Conservation (phyloP, 2,113 vertebrate species). For the Nipponia nippon region DNA sequence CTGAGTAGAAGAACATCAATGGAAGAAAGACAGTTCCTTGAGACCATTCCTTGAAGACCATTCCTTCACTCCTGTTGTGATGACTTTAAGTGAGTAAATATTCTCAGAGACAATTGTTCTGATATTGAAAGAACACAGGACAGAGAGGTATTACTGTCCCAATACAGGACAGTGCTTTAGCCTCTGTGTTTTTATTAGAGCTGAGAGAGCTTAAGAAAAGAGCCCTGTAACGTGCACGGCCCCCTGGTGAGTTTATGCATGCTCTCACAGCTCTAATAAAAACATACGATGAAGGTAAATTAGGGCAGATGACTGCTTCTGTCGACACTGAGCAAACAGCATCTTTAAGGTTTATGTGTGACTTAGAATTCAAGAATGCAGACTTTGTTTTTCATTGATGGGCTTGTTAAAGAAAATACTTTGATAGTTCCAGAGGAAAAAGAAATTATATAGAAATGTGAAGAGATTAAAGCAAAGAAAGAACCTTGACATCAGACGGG, state of each 20-base stretch:
- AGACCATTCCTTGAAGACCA: not conserved
- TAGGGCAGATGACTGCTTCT: conserved; percentile 60
- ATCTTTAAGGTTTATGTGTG: conserved; percentile 53
- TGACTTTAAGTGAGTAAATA: not conserved
- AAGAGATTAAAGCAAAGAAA: conserved; percentile 59
- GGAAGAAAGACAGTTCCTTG: not conserved
- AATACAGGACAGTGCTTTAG: not conserved
- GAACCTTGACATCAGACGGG: conserved; percentile 45
- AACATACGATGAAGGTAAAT: conserved; percentile 69
- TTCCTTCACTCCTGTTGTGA: not conserved
- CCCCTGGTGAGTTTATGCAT: conserved; percentile 54
- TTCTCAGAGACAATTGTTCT: not conserved
- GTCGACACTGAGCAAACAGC: conserved; percentile 59
- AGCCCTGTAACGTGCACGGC: conserved; percentile 20
- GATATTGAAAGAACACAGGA: not conserved
- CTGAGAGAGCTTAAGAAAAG: conserved; percentile 22
- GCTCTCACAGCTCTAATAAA: conserved; percentile 68
- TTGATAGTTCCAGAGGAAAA: conserved; percentile 38
- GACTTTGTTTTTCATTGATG: conserved; percentile 55
- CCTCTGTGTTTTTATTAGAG: not conserved
- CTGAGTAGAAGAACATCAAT: not conserved
- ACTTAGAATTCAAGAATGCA: conserved; percentile 63
- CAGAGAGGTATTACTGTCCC: not conserved
- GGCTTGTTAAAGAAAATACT: conserved; percentile 54
- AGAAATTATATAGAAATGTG: conserved; percentile 51